These are phyloP conservation scores for Furnarius figulus DNA, from an alignment of 2,113 vertebrate species.

Conservation along the genomic window DNA sequence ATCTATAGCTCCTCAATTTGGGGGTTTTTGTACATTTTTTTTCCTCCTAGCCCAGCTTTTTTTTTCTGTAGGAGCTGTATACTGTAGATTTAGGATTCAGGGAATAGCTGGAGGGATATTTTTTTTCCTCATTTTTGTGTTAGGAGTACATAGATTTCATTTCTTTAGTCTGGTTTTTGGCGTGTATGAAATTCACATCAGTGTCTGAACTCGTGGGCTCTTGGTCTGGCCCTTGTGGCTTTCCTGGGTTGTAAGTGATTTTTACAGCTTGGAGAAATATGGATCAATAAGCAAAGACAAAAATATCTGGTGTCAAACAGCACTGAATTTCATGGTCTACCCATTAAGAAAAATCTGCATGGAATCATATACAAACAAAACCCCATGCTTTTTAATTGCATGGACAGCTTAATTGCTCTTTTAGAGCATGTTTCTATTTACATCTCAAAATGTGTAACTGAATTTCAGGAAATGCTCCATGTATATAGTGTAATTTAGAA, in stretches of 20 bases:
- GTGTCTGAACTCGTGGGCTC: background rate
- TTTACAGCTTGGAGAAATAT: background rate
- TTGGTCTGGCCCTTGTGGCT: background rate
- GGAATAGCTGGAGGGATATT: background rate
- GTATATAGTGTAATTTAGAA: background rate
- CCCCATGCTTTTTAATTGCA: background rate
- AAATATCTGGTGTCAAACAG: background rate
- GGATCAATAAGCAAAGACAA: background rate
- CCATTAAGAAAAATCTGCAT: background rate
- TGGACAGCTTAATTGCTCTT: background rate
- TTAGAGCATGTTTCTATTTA: background rate
- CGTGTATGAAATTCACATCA: fast-evolving
- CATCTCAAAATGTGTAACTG: background rate
- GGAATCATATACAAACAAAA: background rate
- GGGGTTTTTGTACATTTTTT: background rate
- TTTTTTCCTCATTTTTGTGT: background rate
- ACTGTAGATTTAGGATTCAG: background rate
- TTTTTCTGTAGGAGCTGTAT: background rate
- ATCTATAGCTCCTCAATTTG: background rate
- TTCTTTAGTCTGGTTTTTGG: background rate
- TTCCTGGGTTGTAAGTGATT: background rate
- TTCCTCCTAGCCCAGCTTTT: background rate
- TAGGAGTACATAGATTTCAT: background rate
- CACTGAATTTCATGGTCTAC: background rate
- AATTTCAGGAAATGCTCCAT: background rate